These are phyloP conservation scores for Litocranius walleri DNA, from an alignment of 2,113 vertebrate genomes.

Conservation along the genomic window DNA sequence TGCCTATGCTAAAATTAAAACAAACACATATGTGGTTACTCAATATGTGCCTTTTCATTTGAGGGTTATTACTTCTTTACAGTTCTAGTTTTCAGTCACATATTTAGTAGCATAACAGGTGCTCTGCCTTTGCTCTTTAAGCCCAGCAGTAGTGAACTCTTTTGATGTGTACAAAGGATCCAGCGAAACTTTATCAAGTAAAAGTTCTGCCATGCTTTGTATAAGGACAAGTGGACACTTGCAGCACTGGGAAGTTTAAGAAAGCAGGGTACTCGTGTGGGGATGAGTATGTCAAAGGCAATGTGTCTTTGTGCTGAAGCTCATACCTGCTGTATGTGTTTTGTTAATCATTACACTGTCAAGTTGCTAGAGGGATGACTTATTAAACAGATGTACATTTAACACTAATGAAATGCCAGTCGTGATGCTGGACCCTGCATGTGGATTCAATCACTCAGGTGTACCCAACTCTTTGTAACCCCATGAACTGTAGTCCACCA, in stretches of 20 bases:
- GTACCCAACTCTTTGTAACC: not conserved
- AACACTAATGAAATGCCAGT: not conserved
- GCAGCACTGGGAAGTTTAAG: not conserved
- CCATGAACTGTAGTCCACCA: not conserved
- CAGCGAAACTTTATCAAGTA: not conserved
- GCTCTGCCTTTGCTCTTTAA: not conserved
- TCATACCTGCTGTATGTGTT: not conserved
- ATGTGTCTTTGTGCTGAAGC: not conserved
- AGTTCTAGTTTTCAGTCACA: not conserved
- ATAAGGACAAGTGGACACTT: not conserved
- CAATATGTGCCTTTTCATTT: not conserved
- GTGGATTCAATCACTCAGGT: not conserved
- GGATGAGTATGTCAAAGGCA: not conserved
- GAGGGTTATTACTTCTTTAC: not conserved
- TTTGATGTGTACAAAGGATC: not conserved
- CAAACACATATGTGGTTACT: not conserved
- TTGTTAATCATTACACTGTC: not conserved
- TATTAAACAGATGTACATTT: conserved; percentile 6
- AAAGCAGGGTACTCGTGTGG: not conserved
- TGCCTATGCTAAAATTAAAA: not conserved
- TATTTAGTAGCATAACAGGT: not conserved
- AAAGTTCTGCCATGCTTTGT: not conserved
- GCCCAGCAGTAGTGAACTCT: not conserved
- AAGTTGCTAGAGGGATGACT: not conserved
- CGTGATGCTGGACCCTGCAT: not conserved